Evolutionary conservation across 2,888 invertebrate species (phyloP).

Genomic region (Andrena marginata): DNA sequence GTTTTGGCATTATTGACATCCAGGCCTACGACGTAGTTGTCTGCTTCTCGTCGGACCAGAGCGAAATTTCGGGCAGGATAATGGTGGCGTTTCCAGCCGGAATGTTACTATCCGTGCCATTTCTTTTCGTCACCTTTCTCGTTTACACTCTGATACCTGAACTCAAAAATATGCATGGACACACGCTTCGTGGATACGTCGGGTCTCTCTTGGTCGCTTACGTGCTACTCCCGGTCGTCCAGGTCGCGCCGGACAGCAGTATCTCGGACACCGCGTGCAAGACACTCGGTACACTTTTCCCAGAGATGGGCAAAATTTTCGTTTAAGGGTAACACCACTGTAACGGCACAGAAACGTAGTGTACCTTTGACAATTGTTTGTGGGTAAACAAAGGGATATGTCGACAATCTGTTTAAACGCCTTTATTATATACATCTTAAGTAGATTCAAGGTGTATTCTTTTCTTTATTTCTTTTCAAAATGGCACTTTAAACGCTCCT

Average conservation of each 20-base stretch:
- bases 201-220: constrained; percentile 77
- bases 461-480: too few species aligned
- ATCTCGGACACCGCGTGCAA: constrained; percentile 67
- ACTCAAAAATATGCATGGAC: constrained; percentile 81
- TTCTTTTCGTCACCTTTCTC: constrained; percentile 79
- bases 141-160: constrained; percentile 80
- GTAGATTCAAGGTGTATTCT: too few species aligned
- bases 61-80: not conserved
- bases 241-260: constrained; percentile 37
- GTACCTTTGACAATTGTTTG: too few species aligned
- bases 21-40: constrained; percentile 55
- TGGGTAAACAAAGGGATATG: too few species aligned
- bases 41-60: constrained; percentile 60
- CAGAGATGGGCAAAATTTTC: not conserved
- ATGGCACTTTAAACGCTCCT: too few species aligned
- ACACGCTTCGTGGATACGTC: constrained; percentile 79
- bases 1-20: constrained; percentile 55
- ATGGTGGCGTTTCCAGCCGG: constrained; percentile 63
- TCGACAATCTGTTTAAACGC: too few species aligned
- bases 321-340: too few species aligned
- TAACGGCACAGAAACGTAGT: too few species aligned
- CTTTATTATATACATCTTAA: too few species aligned
- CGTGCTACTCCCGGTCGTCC: constrained; percentile 68
- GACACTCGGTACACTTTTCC: constrained; percentile 65
- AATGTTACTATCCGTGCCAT: constrained; percentile 80